phyloP scores from a whole-genome alignment of 2,888 invertebrate genomes.

The Boloria euphrosyne region DNA sequence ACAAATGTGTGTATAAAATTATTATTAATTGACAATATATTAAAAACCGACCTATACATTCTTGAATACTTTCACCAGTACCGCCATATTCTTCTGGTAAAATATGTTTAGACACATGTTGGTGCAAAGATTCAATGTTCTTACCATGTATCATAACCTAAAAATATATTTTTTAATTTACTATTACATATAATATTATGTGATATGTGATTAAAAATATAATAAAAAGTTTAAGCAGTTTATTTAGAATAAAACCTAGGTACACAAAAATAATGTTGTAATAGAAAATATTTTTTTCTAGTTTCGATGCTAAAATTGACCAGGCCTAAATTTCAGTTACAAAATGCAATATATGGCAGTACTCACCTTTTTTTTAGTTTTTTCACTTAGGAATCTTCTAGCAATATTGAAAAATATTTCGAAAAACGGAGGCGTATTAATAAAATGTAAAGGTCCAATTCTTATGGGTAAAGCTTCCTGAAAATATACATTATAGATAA shows the following conservation, averaged over 20 bases:
- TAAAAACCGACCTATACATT: constrained; percentile 64
- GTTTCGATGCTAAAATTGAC: too few relatives aligned
- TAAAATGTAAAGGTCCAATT: constrained; percentile 76
- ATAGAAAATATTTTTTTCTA: too few relatives aligned
- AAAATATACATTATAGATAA: constrained; percentile 41
- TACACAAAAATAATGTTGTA: too few relatives aligned
- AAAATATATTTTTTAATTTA: constrained; percentile 8
- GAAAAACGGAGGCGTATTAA: constrained; percentile 74
- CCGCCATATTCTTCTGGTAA: constrained; percentile 85
- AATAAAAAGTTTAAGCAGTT: too few relatives aligned
- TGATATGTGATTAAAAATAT: too few relatives aligned
- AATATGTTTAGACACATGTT: constrained; percentile 79
- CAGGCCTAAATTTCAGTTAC: too few relatives aligned
- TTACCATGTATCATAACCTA: constrained; percentile 76
- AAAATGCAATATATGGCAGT: background rate
- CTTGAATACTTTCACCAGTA: constrained; percentile 73
- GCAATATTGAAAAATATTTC: constrained; percentile 74
- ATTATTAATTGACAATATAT: background rate
- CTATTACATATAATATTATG: too few relatives aligned
- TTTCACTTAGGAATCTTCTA: constrained; percentile 76
- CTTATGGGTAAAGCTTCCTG: constrained; percentile 81
- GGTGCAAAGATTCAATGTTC: constrained; percentile 73
- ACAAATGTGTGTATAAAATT: background rate
- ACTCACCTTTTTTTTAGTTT: constrained; percentile 74
- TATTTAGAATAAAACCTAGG: too few relatives aligned